Percentiles rank a stretch among this genome's conserved stretches.
Evolutionary conservation across 2,797 vertebrate genomes (phyloP).

Genomic region (Psittacula derbiana): DNA sequence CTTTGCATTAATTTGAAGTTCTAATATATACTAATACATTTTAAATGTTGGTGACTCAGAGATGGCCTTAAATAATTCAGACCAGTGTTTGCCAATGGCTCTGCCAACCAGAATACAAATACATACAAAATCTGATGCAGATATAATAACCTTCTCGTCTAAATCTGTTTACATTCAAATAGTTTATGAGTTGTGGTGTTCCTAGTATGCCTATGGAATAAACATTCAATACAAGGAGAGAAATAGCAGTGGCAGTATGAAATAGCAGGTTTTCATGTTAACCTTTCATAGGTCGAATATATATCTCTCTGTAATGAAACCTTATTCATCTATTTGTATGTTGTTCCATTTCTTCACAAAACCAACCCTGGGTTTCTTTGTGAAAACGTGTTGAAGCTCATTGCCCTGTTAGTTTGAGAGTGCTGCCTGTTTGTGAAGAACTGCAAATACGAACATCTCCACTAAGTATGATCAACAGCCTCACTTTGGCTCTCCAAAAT

Average conservation of each 20-base stretch:
- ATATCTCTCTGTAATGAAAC: neutral
- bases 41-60: neutral
- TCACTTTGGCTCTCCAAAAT: neutral
- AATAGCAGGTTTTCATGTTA: conserved; percentile 20
- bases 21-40: conserved; percentile 68
- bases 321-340: conserved; percentile 36
- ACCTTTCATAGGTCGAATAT: conserved; percentile 20
- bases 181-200: conserved; percentile 45
- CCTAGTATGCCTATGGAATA: neutral
- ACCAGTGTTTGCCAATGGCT: conserved; percentile 51
- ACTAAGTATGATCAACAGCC: neutral
- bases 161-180: conserved; percentile 53
- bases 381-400: neutral
- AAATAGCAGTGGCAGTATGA: neutral
- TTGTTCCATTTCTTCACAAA: neutral
- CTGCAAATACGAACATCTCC: neutral
- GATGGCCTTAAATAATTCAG: conserved; percentile 65
- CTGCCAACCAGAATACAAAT: conserved; percentile 54
- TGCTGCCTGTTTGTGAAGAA: neutral
- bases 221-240: conserved; percentile 42
- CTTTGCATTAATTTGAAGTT: conserved; percentile 67
- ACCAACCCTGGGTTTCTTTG: neutral
- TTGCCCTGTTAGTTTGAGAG: neutral
- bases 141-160: conserved; percentile 59
- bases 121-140: conserved; percentile 46